Evolutionary conservation across 1,140 invertebrate genomes (phyloP), one percentile per base, ranked within the genome.

Genomic region (Apolygus lucorum): DNA sequence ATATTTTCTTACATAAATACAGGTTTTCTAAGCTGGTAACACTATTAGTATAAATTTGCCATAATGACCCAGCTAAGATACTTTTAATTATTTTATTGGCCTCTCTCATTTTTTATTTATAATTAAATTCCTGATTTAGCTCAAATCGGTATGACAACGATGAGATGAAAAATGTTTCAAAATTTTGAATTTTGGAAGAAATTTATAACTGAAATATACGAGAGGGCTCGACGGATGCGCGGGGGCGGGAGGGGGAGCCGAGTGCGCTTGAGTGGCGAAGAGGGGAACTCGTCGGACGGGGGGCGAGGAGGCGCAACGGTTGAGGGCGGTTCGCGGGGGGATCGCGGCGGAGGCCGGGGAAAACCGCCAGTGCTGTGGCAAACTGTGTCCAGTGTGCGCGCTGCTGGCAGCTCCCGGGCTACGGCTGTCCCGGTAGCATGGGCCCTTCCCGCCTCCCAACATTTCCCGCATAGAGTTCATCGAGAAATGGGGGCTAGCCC

Each of bases 391-490:
- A 34, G 27, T 28, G 64, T 21, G 28, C 64, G 68, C 42, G 68
- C 62, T 25, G 66, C 21, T 52, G 59, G 64, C 63, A 68, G 69
- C 67, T 66, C 28, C 54, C 67, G 54, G 63, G 54, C 49, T 68
- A 27, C 29, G 64, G 52, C 27, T 67, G 66, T 25, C 67, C 24
- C 28, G 34, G 52, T 21, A 70, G 65, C 66, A 62, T 63, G 70
- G 68, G 76, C 74, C 76, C 75, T 75, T 76, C 76, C 76, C 80
- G 81, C 78, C 78, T 78, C 85, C 84, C 89, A 93, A 90, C 88
- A 93, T 94, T 94, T 91, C 91, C 85, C 90, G 90, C 84, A 90
- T 93, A 89, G 90, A 93, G 86, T 91, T 92, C 83, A 88, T 92
- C 83, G 91, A 93, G 85, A 91, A 91, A 92, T 93, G 91, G 91